These are phyloP conservation scores for Gymnobelideus leadbeateri DNA, from an alignment of 2,113 vertebrate genomes.

Conservation along the genomic window DNA sequence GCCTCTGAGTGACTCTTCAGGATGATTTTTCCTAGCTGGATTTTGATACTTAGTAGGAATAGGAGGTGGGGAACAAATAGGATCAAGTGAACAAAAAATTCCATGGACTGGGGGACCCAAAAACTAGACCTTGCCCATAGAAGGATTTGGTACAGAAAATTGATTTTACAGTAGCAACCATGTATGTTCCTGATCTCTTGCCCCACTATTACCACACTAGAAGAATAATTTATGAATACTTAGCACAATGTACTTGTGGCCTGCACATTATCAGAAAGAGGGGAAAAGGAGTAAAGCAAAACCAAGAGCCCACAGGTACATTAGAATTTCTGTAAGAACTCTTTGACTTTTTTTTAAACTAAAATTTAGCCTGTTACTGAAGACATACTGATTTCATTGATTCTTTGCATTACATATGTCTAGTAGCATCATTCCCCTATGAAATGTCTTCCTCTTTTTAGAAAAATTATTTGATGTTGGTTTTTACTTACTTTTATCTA, in stretches of 20 bases:
- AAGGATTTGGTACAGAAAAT: neutral
- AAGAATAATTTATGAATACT: neutral
- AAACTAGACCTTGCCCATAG: neutral
- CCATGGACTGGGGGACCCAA: neutral
- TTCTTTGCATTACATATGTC: neutral
- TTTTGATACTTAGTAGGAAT: neutral
- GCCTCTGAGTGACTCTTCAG: neutral
- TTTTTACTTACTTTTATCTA: neutral
- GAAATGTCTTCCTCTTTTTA: neutral
- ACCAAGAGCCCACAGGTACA: too few relatives aligned
- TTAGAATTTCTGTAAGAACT: too few relatives aligned
- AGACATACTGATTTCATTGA: neutral
- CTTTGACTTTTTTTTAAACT: neutral
- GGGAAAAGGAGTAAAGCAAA: too few relatives aligned
- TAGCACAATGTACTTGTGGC: neutral
- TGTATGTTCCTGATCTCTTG: neutral
- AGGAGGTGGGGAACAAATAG: neutral
- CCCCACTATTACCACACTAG: neutral
- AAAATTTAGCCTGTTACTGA: neutral
- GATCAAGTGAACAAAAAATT: neutral
- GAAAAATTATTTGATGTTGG: neutral
- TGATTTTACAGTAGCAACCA: neutral
- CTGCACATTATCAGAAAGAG: too few relatives aligned
- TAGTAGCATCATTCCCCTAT: neutral
- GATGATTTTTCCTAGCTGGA: neutral